These are phyloP conservation scores for Oceanodroma leucorhoa DNA, from an alignment of 2,797 vertebrate species.

Conservation along the genomic window DNA sequence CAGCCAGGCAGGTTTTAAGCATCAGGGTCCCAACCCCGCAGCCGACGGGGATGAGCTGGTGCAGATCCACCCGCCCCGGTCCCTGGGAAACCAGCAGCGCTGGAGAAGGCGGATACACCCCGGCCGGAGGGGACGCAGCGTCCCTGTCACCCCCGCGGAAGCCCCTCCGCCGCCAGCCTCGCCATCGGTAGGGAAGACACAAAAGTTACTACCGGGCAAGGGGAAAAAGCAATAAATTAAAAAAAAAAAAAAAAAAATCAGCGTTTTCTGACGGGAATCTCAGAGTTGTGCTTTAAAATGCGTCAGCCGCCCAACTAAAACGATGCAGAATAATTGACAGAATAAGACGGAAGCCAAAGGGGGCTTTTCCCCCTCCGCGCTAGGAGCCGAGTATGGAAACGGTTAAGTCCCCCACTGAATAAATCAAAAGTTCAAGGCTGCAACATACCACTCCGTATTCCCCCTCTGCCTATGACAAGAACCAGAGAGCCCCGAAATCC, in stretches of 20 bases:
- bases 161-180: not conserved
- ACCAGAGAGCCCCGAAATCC: conserved; percentile 81
- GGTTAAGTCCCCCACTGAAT: conserved; percentile 72
- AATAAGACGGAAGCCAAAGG: not conserved
- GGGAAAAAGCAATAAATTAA: not conserved
- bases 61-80: not conserved
- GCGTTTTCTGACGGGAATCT: not conserved
- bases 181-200: fast-evolving
- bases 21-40: not conserved
- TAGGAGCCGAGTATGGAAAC: conserved; percentile 58
- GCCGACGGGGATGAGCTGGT: fast-evolving
- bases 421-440: conserved; percentile 81
- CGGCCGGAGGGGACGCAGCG: no score
- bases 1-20: fast-evolving
- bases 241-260: not conserved
- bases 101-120: not conserved
- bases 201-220: fast-evolving
- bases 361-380: not conserved
- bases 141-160: not conserved
- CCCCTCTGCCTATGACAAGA: conserved; percentile 79
- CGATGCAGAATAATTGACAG: not conserved
- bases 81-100: fast-evolving
- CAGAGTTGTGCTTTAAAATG: not conserved
- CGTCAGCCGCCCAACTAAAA: fast-evolving
- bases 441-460: conserved; percentile 56